Conservation (phyloP, 2,888 invertebrate species). For the Agriotes lineatus region DNA sequence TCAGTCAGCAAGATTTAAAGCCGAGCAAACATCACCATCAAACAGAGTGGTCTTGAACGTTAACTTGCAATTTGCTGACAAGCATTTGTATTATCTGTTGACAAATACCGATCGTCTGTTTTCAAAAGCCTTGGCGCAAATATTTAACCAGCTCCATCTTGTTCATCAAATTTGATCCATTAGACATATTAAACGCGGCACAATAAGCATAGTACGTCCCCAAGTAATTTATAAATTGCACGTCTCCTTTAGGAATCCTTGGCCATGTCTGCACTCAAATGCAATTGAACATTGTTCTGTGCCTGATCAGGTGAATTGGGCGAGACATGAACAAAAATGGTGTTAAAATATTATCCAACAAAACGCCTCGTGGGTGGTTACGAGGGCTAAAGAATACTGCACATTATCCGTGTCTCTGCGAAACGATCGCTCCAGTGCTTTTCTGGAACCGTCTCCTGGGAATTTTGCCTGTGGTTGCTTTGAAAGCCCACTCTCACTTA, state of each 20-base stretch:
- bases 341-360: not conserved
- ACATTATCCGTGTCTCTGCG: conserved; percentile 24
- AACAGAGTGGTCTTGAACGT: no score
- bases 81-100: not conserved
- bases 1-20: no score
- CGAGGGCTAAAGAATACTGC: not conserved
- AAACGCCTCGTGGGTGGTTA: not conserved
- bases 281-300: no score
- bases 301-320: no score
- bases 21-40: no score
- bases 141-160: conserved; percentile 1
- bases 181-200: conserved; percentile 10
- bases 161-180: conserved; percentile 17
- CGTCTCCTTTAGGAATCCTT: no score
- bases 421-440: conserved; percentile 7
- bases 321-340: not conserved
- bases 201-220: not conserved
- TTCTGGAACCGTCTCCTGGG: conserved; percentile 17
- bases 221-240: conserved; percentile 10
- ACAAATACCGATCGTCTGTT: not conserved
- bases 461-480: conserved; percentile 6
- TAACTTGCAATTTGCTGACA: not conserved
- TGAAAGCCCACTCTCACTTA: not conserved
- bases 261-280: no score
- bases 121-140: conserved; percentile 3